Evolutionary conservation across 1,140 invertebrate genomes (phyloP), one percentile per base, ranked within the genome.

Genomic region (Nebria ingens): DNA sequence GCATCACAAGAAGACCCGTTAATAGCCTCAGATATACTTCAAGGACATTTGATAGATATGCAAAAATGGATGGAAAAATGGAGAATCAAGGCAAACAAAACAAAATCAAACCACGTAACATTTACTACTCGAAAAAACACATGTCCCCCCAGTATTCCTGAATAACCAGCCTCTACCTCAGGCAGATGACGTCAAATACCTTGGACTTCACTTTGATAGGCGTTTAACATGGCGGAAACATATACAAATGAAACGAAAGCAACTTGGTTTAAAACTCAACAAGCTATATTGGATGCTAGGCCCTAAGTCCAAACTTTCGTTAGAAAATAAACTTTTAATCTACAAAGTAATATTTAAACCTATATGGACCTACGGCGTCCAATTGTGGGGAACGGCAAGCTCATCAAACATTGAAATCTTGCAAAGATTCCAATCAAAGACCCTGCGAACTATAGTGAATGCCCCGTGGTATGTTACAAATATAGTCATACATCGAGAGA

Each of bases 41-140:
- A 61, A 53, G 34, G 51, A 21, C 25, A 57, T 15, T 21, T 57
- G 0, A 23, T 38, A 11, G 19, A 21, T 13, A 21, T 62, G 2
- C 45, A 54, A 6, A 15, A 59, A 3, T 62, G 61, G 58, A 53
- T 55, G 21, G 25, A 50, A 1, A 61, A 58, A 34, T 66, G 63
- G 63, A 42, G 51, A 20, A 64, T 66, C 2, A 42, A 22, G 51
- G 25, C 64, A 3, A 66, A 66, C 34, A 6, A 60, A 13, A 13
- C 49, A 11, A 66, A 66, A 60, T 60, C 54, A 19, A 53, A 57
- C 21, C 57, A 53, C 1, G 38, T 59, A 3, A 15, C 58, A 2
- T 53, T 60, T 45, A 29, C 54, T 2, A n/a, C n/a, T n/a, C n/a
- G n/a, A n/a, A n/a, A n/a, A n/a, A n/a, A n/a, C n/a, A n/a, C n/a